Evolutionary conservation across 2,888 invertebrate genomes (phyloP).

Genomic region (Amphimallon solstitiale): DNA sequence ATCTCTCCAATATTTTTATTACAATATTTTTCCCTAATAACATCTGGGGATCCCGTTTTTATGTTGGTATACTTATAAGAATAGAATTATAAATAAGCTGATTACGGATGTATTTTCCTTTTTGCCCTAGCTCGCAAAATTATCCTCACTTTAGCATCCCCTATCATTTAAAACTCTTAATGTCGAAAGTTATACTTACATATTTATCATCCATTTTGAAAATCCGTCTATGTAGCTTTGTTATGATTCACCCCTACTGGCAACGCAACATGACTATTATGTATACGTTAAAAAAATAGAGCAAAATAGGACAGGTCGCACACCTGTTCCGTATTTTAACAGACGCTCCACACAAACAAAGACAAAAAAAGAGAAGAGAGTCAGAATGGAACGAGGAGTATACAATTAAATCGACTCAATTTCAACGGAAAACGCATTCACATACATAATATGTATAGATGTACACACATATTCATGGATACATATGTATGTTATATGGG

Average conservation of each 20-base stretch:
- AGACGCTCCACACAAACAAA: neutral
- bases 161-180: neutral
- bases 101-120: neutral
- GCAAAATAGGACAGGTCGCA: constrained; percentile 56
- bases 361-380: constrained; percentile 35
- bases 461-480: too few relatives aligned
- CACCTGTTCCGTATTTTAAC: constrained; percentile 54
- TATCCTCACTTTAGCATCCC: constrained; percentile 14
- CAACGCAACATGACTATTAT: neutral
- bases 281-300: constrained; percentile 14
- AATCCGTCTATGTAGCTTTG: constrained; percentile 20
- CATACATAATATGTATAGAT: too few relatives aligned
- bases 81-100: constrained; percentile 2
- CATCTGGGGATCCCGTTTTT: too few relatives aligned
- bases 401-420: constrained; percentile 20
- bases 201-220: constrained; percentile 28
- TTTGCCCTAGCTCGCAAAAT: neutral
- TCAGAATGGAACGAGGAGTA: neutral
- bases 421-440: constrained; percentile 13
- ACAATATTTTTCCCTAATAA: too few relatives aligned
- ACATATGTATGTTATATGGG: too few relatives aligned
- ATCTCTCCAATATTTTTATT: too few relatives aligned
- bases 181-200: constrained; percentile 16
- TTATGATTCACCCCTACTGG: constrained; percentile 10
- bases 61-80: too few relatives aligned